Base-by-base conservation (phyloP, 2,113 vertebrate species). In the Dipodomys ordii region DNA sequence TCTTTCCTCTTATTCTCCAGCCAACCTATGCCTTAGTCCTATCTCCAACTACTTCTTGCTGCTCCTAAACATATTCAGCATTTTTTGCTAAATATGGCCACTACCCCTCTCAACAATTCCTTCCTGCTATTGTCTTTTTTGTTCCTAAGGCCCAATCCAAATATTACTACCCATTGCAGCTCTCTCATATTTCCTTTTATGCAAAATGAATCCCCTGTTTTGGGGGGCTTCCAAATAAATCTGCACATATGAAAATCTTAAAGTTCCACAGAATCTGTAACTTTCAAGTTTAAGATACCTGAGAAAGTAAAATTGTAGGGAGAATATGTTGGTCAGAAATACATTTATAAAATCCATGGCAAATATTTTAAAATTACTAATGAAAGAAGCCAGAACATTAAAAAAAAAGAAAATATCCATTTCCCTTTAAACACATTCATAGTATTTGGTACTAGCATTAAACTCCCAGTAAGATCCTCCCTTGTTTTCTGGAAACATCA, bases 221-320 rank as follows among this genome's bases (percentile, higher is more conserved):
- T 96, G 74, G 53, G 68, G 65, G 22, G 27, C 76, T 91, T 87
- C 84, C 60, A 84, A 7, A 23, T 53, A 95, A 82, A 81, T 91
- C 62, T 73, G 79, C 25, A 74, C 49, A 81, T 28, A 68, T 39
- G 32, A 53, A 90, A 87, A 32, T 53, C 71, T 89, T 57, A 86
- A 27, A 90, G 71, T 60, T 83, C 44, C 64, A 15, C 1, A 74
- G 46, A 87, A 86, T n/a, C 44, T 19, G 7, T 49, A 71, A 72
- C 83, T 87, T 94, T 92, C 30, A 90, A 53, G 86, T 83, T 86
- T 73, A 92, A 72, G 22, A 92, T 10, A 82, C 65, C 9, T 92
- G 19, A 74, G 35, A 88, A 20, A 82, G 85, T 77, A 67, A 10
- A 65, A 16, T 84, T 89, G 84, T 67, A 53, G 27, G n/a, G 23